Conservation (phyloP, 2,888 invertebrate species). For the Cheilosia soror region DNA sequence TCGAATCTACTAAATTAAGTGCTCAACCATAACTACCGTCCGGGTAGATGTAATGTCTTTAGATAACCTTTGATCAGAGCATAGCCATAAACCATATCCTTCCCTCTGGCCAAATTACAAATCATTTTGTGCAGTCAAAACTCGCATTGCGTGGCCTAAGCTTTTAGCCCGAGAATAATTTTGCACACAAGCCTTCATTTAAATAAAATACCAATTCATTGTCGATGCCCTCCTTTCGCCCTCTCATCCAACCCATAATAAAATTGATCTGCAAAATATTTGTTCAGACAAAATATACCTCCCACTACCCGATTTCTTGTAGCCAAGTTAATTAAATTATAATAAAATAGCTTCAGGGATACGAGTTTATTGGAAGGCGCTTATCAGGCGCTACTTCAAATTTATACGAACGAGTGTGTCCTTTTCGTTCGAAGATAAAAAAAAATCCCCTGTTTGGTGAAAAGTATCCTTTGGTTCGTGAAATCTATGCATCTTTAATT, state of each 20-base stretch:
- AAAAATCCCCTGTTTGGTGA: conserved; percentile 1
- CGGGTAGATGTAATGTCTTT: conserved; percentile 42
- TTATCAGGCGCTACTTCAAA: conserved; percentile 18
- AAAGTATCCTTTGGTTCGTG: neutral
- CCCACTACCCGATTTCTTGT: conserved; percentile 4
- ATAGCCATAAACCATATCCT: conserved; percentile 47
- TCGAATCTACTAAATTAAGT: conserved; percentile 42
- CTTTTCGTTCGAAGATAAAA: conserved; percentile 25
- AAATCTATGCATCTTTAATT: neutral
- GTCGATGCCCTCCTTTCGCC: conserved; percentile 29
- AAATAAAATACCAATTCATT: conserved; percentile 69
- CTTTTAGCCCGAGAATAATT: conserved; percentile 48
- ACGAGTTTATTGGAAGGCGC: conserved; percentile 38
- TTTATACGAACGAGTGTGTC: neutral
- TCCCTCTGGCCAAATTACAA: conserved; percentile 11
- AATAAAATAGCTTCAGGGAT: conserved; percentile 54
- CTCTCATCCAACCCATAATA: conserved; percentile 2
- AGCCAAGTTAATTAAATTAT: conserved; percentile 69
- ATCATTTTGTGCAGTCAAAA: conserved; percentile 37
- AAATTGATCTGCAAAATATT: conserved; percentile 64
- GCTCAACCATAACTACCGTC: conserved; percentile 39
- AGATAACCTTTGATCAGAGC: conserved; percentile 63
- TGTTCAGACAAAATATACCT: conserved; percentile 31
- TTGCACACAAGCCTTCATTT: conserved; percentile 63
- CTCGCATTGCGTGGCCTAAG: conserved; percentile 41